These are phyloP conservation scores for Melanotaenia nigrans DNA, from an alignment of 2,797 vertebrate genomes.

Conservation along the genomic window DNA sequence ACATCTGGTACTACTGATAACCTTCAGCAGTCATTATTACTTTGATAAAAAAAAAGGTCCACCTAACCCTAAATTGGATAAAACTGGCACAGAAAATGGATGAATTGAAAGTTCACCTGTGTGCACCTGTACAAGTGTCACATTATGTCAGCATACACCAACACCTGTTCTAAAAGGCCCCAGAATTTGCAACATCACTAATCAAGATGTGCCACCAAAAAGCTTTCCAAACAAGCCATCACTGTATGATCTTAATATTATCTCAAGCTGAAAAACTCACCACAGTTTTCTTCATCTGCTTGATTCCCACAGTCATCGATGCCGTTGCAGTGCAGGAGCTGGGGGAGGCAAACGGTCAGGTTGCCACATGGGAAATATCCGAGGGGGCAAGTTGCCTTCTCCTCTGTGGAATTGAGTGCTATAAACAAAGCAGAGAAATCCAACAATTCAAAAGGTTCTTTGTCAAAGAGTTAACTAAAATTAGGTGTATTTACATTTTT, in stretches of 20 bases:
- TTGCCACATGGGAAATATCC: conserved; percentile 97
- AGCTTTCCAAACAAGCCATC: too few relatives aligned
- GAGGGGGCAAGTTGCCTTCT: conserved; percentile 84
- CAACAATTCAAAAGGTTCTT: conserved; percentile 19
- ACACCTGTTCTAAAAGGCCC: too few relatives aligned
- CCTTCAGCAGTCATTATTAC: too few relatives aligned
- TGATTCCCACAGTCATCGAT: conserved; percentile 93
- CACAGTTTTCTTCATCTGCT: conserved; percentile 94
- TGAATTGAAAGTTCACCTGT: too few relatives aligned
- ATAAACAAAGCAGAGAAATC: conserved; percentile 66
- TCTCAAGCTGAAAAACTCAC: conserved; percentile 75
- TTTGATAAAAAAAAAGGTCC: too few relatives aligned
- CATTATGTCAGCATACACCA: too few relatives aligned
- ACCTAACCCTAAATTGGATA: too few relatives aligned
- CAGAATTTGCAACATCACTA: too few relatives aligned
- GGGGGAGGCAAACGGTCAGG: conserved; percentile 90
- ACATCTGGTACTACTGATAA: too few relatives aligned
- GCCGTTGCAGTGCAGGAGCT: conserved; percentile 93
- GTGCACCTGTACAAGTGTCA: too few relatives aligned
- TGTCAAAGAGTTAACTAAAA: conserved; percentile 1
- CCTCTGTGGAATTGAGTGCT: conserved; percentile 80
- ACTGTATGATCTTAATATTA: background rate
- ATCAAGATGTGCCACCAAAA: too few relatives aligned
- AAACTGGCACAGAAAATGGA: too few relatives aligned
- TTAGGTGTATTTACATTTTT: background rate